Conservation (phyloP, 2,888 invertebrate genomes). For the Creontiades dilutus region DNA sequence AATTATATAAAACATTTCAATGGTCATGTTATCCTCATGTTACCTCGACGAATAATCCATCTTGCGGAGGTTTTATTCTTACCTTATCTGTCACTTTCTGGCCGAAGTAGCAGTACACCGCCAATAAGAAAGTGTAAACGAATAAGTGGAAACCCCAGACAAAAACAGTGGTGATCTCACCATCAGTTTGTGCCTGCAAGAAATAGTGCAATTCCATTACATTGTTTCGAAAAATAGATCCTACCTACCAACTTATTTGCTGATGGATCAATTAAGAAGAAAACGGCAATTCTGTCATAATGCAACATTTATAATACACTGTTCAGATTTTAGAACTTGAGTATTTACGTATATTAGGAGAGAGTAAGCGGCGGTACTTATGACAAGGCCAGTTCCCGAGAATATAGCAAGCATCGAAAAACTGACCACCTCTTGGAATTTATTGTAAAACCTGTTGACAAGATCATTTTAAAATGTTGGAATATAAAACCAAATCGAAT, state of each 20-base stretch:
- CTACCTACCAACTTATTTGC: not conserved
- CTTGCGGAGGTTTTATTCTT: too few relatives aligned
- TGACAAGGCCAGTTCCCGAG: not conserved
- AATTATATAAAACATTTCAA: too few relatives aligned
- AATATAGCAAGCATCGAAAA: slow-evolving; percentile 6
- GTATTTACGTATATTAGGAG: not conserved
- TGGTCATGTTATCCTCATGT: too few relatives aligned
- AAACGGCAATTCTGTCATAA: too few relatives aligned
- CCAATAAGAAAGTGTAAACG: not conserved
- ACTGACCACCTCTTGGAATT: not conserved
- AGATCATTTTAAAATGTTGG: not conserved
- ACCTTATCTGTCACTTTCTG: not conserved
- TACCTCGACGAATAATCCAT: too few relatives aligned
- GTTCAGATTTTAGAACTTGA: not conserved
- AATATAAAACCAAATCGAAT: not conserved
- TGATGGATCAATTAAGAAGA: too few relatives aligned
- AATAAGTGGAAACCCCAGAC: not conserved
- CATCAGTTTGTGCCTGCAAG: not conserved
- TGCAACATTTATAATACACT: not conserved
- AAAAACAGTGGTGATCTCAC: not conserved
- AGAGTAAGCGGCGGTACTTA: slow-evolving; percentile 2
- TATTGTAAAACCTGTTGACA: not conserved
- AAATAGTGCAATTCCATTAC: not conserved
- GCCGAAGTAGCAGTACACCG: not conserved
- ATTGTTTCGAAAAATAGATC: not conserved